Evolutionary conservation across 2,888 invertebrate genomes (phyloP).

Genomic region (Lithophane leautieri): DNA sequence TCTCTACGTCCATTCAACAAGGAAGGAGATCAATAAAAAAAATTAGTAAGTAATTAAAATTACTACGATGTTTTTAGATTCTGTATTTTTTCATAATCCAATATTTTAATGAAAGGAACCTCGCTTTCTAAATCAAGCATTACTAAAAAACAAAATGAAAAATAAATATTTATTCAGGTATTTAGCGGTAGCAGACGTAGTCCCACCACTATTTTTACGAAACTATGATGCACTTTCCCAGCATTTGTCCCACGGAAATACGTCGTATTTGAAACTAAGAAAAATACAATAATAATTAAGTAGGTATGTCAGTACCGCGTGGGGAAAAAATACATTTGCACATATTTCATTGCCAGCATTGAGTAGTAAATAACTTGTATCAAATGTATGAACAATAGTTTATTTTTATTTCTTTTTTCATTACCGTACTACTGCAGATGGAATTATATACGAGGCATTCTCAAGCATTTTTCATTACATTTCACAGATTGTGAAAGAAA

Average conservation of each 20-base stretch:
- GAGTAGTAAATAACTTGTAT: constrained; percentile 5
- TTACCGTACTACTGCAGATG: constrained; percentile 4
- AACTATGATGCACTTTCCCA: not conserved
- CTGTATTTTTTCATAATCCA: not conserved
- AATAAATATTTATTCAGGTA: not conserved
- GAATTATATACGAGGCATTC: not conserved
- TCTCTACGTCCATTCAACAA: not conserved
- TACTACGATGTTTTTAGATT: not conserved
- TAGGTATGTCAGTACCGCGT: not conserved
- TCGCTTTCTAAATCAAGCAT: not conserved
- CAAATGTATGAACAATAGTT: constrained; percentile 1
- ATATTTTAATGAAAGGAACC: not conserved
- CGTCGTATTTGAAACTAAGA: constrained; percentile 4
- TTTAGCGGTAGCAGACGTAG: not conserved
- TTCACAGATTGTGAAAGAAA: not conserved
- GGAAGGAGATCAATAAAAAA: too few species aligned
- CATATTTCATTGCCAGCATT: not conserved
- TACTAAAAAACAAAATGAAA: too few species aligned
- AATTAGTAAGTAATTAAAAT: not conserved
- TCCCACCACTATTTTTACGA: constrained; percentile 15
- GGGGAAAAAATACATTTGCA: not conserved
- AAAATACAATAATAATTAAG: not conserved
- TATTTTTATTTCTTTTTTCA: constrained; percentile 25
- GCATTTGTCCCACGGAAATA: not conserved
- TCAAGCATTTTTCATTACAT: not conserved